Evolutionary conservation across 2,113 vertebrate genomes (phyloP), one percentile per base, ranked within the genome.

Genomic region (Mola mola): DNA sequence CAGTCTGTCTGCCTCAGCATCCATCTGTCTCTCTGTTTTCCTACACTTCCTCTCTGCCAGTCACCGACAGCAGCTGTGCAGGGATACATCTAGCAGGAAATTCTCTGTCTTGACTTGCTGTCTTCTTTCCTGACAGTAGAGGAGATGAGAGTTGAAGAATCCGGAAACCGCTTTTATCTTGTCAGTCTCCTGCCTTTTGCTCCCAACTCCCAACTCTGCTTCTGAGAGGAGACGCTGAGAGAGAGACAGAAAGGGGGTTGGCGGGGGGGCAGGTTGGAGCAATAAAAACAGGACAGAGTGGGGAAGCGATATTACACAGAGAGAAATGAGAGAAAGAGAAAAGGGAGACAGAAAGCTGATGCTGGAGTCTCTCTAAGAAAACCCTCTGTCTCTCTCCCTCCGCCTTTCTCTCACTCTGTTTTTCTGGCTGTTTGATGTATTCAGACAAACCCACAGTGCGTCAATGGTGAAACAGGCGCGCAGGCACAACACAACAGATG

Each of bases 151-250:
- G 81, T 71, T 79, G 86, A 78, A 74, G 82, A 90, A 86, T 81
- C 85, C 85, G 87, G 88, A 90, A 87, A 56, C 83, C 52, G 78
- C 88, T 90, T 90, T 90, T 87, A 90, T 90, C 88, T 90, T 74
- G 82, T 88, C 84, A 87, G 87, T 88, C 87, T 88, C 80, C 75
- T 85, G 88, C 86, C 83, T 86, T 85, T 87, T 87, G 80, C 86
- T 88, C 87, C 80, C 80, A 82, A 86, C 86, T 84, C 86, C 79
- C 78, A 64, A 81, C 84, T 81, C 83, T 46, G 77, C 82, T 79
- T 86, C 80, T 71, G 65, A 87, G 84, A 48, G 48, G 62, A 78
- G 71, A 79, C 3, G 16, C 43, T 29, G 22, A 60, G 53, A 47
- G 42, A 29, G 52, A 57, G 24, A 66, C n/a, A 34, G 34, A 44